phyloP scores from a whole-genome alignment of 2,113 vertebrate species.

The Ictidomys tridecemlineatus region DNA sequence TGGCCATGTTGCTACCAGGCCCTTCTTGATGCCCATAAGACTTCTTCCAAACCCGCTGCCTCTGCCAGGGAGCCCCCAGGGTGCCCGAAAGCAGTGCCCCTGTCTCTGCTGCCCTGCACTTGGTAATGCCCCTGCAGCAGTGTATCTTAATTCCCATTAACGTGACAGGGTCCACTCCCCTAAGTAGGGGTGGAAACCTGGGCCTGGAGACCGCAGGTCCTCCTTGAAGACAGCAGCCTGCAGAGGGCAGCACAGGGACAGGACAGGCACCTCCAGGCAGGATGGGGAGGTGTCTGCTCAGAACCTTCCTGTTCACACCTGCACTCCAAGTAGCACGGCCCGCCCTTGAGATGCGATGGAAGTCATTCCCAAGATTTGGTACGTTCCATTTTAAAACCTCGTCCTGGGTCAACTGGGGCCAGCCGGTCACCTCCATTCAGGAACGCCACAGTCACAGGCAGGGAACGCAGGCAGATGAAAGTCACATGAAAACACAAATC shows the following conservation, averaged over 20 bases:
- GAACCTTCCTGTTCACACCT: neutral
- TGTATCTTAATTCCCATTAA: rapidly evolving
- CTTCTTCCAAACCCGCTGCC: rapidly evolving
- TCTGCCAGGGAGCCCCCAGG: neutral
- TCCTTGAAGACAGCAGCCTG: rapidly evolving
- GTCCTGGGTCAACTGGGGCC: rapidly evolving
- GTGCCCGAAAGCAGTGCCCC: rapidly evolving
- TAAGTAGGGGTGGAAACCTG: rapidly evolving
- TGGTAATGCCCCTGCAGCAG: rapidly evolving
- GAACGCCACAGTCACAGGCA: rapidly evolving
- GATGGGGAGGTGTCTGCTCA: rapidly evolving
- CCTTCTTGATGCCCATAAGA: neutral
- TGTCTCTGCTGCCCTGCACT: rapidly evolving
- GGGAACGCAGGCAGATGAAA: neutral
- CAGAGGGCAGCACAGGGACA: rapidly evolving
- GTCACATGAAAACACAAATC: rapidly evolving
- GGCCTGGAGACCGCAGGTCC: rapidly evolving
- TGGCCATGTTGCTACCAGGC: neutral
- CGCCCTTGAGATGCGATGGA: rapidly evolving
- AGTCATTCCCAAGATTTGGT: neutral
- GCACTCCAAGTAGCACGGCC: rapidly evolving
- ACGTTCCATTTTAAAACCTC: neutral
- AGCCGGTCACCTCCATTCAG: rapidly evolving
- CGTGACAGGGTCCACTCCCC: neutral
- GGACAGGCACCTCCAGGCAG: rapidly evolving